phyloP scores from a whole-genome alignment of 2,113 vertebrate species.

The Phaethon lepturus region DNA sequence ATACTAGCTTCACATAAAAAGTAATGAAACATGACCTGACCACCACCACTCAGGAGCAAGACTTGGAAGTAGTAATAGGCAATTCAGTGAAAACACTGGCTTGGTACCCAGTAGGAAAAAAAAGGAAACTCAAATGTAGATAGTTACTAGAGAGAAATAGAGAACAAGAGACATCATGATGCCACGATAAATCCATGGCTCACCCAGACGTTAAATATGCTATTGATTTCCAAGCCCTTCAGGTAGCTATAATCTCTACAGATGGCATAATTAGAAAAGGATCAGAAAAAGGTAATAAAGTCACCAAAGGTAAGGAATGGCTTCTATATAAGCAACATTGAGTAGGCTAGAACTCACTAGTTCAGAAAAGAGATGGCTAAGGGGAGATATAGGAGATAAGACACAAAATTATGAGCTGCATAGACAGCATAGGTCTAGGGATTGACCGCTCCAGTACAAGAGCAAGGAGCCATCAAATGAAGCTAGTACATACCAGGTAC shows the following conservation, averaged over 20 bases:
- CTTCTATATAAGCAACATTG: not conserved
- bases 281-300: not conserved
- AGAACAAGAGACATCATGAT: not conserved
- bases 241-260: not conserved
- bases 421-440: rapidly evolving
- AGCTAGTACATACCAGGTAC: rapidly evolving
- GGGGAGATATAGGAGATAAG: not conserved
- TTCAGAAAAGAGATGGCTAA: not conserved
- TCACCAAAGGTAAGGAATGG: not conserved
- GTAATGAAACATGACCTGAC: not conserved
- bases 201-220: not conserved
- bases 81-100: not conserved
- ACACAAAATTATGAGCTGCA: not conserved
- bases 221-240: not conserved
- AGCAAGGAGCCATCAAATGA: not conserved
- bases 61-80: not conserved
- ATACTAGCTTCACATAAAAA: not conserved
- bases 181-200: not conserved
- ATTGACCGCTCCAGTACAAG: not conserved
- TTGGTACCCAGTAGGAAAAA: not conserved
- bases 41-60: not conserved
- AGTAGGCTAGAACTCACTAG: not conserved
- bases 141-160: not conserved
- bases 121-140: not conserved
- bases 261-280: not conserved